Evolutionary conservation across 1,140 invertebrate genomes (phyloP), one percentile per base, ranked within the genome.

Genomic region (Euglossa dilemma): DNA sequence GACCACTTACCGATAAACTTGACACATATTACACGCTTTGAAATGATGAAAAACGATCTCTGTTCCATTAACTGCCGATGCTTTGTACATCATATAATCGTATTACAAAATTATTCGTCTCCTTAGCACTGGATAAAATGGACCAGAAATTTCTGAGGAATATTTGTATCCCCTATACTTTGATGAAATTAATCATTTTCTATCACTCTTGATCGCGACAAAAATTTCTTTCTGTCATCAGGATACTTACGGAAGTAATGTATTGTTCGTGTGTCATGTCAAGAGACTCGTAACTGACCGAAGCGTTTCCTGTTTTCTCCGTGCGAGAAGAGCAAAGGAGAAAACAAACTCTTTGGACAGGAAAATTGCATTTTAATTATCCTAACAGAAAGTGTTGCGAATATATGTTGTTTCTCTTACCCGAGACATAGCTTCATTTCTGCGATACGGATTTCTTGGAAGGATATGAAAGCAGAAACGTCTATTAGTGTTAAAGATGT

Each of bases 401-500:
- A 69, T 50, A 16, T 14, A 45, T 1, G 9, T 20, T 9, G 57
- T 8, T 59, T 59, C 8, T n/a, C 8, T n/a, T 59, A 9, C 6
- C n/a, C n/a, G n/a, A n/a, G 16, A 47, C 12, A n/a, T 56, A 56
- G n/a, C 4, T 72, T 45, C 45, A n/a, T 57, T 57, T 56, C 23
- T 14, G 9, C 71, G 23, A 43, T 73, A 43, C 36, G 43, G 8
- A 36, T 23, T 72, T 80, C 67, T 50, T 20, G 47, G 69, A 63
- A 56, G 6, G 43, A 43, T 12, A 52, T 71, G 2, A 36, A 80
- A 61, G 5, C 20, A 36, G 20, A 18, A 54, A 50, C 28, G 28
- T 23, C 57, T 36, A 52, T 72, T 72, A 63, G 8, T 23, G 45
- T 61, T 61, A 80, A 72, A 80, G 25, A 72, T 80, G 70, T 43